phyloP scores from a whole-genome alignment of 2,888 invertebrate species.

The Nebria brevicollis region DNA sequence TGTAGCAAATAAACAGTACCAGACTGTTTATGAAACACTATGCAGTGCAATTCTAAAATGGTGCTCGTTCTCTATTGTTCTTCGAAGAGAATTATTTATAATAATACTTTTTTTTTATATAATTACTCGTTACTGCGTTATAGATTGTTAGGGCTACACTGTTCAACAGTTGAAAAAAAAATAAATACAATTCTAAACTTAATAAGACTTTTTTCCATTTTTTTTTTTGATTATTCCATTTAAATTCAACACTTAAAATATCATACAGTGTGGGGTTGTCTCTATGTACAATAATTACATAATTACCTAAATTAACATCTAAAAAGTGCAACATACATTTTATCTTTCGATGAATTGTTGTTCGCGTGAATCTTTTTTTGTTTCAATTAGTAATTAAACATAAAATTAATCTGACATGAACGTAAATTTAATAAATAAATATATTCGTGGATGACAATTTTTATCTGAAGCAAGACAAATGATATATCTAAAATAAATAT shows the following conservation, averaged over 20 bases:
- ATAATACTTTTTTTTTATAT: constrained; percentile 24
- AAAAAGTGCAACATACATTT: constrained; percentile 32
- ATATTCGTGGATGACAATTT: constrained; percentile 10
- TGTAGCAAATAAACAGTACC: constrained; percentile 31
- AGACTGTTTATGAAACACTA: constrained; percentile 20
- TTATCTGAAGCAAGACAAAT: constrained; percentile 19
- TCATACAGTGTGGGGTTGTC: constrained; percentile 41
- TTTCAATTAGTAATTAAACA: neutral
- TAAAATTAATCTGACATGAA: neutral
- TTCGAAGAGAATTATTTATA: constrained; percentile 12
- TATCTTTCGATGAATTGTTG: neutral
- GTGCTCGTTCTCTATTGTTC: neutral
- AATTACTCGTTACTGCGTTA: constrained; percentile 16
- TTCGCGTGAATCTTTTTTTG: neutral
- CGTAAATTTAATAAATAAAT: constrained; percentile 8
- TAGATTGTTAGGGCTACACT: constrained; percentile 27
- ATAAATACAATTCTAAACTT: constrained; percentile 43
- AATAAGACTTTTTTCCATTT: constrained; percentile 21
- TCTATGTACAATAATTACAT: constrained; percentile 55
- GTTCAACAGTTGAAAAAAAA: constrained; percentile 39
- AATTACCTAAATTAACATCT: constrained; percentile 41
- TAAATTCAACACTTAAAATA: neutral
- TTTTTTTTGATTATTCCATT: neutral
- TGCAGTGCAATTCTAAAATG: neutral
- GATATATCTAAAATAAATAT: constrained; percentile 43